These are phyloP conservation scores for Nyctalus aviator DNA, from an alignment of 2,797 vertebrate genomes.

Conservation along the genomic window DNA sequence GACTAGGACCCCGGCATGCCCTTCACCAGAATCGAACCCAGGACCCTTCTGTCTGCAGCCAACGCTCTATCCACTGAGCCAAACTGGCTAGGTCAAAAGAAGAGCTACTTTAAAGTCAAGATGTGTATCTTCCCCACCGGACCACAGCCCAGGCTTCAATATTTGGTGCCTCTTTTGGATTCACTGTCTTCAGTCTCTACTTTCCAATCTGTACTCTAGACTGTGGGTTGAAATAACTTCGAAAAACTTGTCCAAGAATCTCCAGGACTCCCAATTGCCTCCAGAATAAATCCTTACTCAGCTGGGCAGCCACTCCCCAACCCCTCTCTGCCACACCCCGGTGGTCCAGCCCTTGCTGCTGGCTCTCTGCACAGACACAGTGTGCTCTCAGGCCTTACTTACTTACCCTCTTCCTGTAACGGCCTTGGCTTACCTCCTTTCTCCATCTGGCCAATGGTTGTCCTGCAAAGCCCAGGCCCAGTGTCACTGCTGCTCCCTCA, in stretches of 20 bases:
- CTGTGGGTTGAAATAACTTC: neutral
- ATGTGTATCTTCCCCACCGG: neutral
- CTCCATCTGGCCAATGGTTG: neutral
- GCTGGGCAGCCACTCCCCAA: neutral
- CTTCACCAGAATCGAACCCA: too few species aligned
- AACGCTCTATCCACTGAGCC: too few species aligned
- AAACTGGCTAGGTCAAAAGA: neutral
- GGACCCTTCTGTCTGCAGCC: too few species aligned
- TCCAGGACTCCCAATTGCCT: neutral
- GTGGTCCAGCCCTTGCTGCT: neutral
- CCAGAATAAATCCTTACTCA: neutral
- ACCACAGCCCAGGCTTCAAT: neutral
- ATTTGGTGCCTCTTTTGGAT: neutral
- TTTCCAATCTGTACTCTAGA: neutral
- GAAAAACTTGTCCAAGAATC: neutral
- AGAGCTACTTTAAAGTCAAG: neutral
- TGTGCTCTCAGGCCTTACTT: neutral
- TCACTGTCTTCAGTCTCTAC: neutral
- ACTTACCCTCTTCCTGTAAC: neutral
- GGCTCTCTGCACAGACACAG: neutral
- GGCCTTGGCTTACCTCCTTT: neutral
- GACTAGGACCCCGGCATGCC: too few species aligned
- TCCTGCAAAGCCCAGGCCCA: neutral
- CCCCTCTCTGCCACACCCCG: neutral
- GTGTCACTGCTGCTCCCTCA: neutral